Base-by-base conservation (phyloP, 2,797 vertebrate species). In the Rhinichthys osculus region DNA sequence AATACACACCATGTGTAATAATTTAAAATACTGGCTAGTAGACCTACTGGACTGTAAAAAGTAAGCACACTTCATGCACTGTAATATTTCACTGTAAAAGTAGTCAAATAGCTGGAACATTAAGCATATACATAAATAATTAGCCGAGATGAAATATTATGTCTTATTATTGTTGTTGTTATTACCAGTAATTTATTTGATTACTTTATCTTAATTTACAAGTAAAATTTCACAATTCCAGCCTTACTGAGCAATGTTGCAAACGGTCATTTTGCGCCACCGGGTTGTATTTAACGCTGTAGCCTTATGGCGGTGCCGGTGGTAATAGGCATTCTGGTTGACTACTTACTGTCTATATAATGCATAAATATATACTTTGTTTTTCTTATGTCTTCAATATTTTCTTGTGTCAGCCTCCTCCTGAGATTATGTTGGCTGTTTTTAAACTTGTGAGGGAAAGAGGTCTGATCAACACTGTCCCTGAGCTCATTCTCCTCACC, bases 361-460 rank as follows among this genome's bases (percentile, higher is more conserved):
- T 74, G 16, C 40, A 21, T 27, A 64, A 64, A 30, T 64, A 16
- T 64, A 64, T 64, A 7, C 27, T 16, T 64, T 64, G 27, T 30
- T 66, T 66, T 66, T 33, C 27, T 7, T 64, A 7, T 33, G 30
- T 66, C 64, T 16, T 42, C 7, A 13, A 23, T 47, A n/a, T 17
- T 33, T 21, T 35, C 33, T 67, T 85, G 5, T 44, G 90, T 88
- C 92, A 99, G 98, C 97, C 97, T 10, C 47, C 92, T 84, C 85
- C 92, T 23, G 95, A 96, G 84, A 94, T 97, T 88, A 82, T 99
- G 64, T 91, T 97, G 73, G 94, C 94, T 54, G 92, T 97, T 87
- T 98, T 97, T 92, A 95, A 97, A 79, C 83, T 89, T 10, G 96
- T 98, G 90, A 94, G 94, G 88, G 93, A 95, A 87, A 94, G 94